Percentiles rank a stretch among this genome's conserved stretches.
These are phyloP conservation scores for Trichonephila inaurata DNA, from an alignment of 1,140 invertebrate genomes.

Conservation along the genomic window DNA sequence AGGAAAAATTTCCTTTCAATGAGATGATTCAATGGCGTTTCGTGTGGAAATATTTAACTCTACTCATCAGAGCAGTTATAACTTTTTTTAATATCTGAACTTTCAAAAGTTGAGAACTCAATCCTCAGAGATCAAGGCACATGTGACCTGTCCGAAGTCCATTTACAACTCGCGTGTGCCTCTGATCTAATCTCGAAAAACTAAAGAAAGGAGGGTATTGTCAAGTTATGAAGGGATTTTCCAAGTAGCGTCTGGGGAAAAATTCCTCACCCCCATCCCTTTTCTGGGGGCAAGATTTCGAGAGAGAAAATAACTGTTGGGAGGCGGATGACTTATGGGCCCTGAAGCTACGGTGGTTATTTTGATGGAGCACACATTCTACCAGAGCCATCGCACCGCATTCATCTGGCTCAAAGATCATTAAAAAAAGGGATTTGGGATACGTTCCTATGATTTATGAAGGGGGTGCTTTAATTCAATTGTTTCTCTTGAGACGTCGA, in stretches of 20 bases:
- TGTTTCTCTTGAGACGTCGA: slow-evolving; percentile 62
- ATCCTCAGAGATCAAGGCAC: not conserved
- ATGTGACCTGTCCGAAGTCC: not conserved
- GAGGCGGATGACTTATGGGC: slow-evolving; percentile 60
- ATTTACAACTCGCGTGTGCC: not conserved
- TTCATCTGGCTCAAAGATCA: slow-evolving; percentile 57
- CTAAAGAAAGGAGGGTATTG: not conserved
- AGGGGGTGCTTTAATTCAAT: slow-evolving; percentile 67
- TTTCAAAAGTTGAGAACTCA: not conserved
- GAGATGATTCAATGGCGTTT: too few species aligned
- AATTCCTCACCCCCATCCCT: not conserved
- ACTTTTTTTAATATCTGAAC: not conserved
- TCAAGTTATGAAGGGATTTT: slow-evolving; percentile 32
- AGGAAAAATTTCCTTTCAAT: too few species aligned
- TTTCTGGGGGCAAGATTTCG: not conserved
- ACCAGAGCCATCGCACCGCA: not conserved
- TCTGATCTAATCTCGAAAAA: not conserved
- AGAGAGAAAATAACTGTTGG: slow-evolving; percentile 57
- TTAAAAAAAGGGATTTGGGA: slow-evolving; percentile 64
- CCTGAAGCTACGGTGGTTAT: slow-evolving; percentile 50
- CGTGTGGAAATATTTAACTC: too few species aligned
- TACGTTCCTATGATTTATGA: slow-evolving; percentile 66
- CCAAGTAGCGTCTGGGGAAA: slow-evolving; percentile 15
- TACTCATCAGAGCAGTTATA: too few species aligned
- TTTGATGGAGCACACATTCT: slow-evolving; percentile 66